Evolutionary conservation across 2,888 invertebrate genomes (phyloP), one percentile per base, ranked within the genome.

Genomic region (Noctua pronuba): DNA sequence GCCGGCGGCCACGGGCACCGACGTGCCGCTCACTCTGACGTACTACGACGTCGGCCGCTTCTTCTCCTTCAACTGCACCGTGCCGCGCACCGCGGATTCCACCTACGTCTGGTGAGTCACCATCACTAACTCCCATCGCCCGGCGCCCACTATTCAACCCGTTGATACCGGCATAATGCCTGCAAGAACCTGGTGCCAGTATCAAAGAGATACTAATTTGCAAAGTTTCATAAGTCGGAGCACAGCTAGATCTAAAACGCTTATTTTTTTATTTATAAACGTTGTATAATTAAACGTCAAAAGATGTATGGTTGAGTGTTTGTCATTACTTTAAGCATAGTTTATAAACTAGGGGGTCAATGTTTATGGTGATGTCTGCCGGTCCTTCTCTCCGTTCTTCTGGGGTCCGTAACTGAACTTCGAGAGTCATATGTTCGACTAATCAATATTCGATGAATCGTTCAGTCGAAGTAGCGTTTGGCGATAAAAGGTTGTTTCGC

Each of bases 61-160:
- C 88, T 86, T 95, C 89, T 64, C 86, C 70, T 93, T 95, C 84
- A 91, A 89, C 91, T 95, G 95, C 92, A 80, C 90, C 66, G 79
- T 89, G 79, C 73, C 88, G 80, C 88, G 85, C 86, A 83, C 83
- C 73, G 71, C 62, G 44, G 78, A 55, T 58, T 80, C 83, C 83
- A 76, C 81, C 58, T 91, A 89, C 82, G 83, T 87, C 52, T 95
- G 94, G 94, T 93, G 66, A 87, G 92, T 87, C 52, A 13, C 24
- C 44, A 8, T 18, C 6, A 52, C 64, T n/a, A 41, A 65, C 41
- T 65, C n/a, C 16, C 16, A 52, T 11, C 38, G 4, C 69, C 41
- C 41, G 10, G 8, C 38, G 38, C 41, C n/a, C 73, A 49, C 44
- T 41, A 67, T n/a, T 46, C 13, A 67, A 35, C 66, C 28, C 10